These are phyloP conservation scores for Philantomba maxwellii DNA, from an alignment of 2,113 vertebrate genomes.

Conservation along the genomic window DNA sequence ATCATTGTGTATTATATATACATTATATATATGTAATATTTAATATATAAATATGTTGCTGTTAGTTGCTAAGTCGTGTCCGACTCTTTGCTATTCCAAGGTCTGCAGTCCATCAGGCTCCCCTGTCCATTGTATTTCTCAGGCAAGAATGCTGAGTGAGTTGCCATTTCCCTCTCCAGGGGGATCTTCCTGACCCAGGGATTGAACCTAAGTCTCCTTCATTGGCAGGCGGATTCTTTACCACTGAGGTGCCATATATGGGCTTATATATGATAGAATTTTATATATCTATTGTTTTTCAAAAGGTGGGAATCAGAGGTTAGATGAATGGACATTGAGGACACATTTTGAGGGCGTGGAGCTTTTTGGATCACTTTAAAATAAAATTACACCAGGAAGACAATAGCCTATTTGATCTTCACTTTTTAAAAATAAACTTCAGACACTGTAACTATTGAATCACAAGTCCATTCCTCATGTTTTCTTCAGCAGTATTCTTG, in stretches of 20 bases:
- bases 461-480: not conserved
- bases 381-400: not conserved
- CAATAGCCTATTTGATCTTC: not conserved
- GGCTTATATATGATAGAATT: not conserved
- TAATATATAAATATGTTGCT: not conserved
- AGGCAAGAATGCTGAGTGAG: not conserved
- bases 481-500: not conserved
- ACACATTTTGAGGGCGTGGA: too few relatives aligned
- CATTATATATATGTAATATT: not conserved
- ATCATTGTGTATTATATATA: not conserved
- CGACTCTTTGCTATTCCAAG: not conserved
- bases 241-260: not conserved
- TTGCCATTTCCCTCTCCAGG: not conserved
- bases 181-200: not conserved
- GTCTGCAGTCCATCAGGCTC: not conserved
- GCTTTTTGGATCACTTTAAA: not conserved
- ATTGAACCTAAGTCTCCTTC: not conserved
- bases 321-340: not conserved
- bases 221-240: fast-evolving
- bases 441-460: not conserved
- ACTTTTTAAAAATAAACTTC: not conserved
- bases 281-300: not conserved
- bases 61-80: not conserved
- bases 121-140: not conserved
- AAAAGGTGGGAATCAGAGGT: not conserved